phyloP scores from a whole-genome alignment of 2,797 vertebrate species.

The Dallia pectoralis region DNA sequence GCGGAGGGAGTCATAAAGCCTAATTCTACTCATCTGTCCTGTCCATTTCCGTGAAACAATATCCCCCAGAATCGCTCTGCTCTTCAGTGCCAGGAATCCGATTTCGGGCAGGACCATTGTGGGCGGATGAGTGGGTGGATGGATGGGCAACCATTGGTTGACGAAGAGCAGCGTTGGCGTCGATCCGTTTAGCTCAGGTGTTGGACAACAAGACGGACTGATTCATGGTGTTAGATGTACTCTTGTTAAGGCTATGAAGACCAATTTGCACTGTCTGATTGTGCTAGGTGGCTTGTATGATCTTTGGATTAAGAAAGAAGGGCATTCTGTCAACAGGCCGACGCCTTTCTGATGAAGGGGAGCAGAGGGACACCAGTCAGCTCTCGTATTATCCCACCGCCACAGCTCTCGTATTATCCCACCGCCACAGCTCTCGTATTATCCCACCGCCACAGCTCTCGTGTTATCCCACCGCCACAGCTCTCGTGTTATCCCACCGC shows the following conservation, averaged over 20 bases:
- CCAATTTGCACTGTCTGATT: background rate
- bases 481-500: background rate
- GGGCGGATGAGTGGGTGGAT: background rate
- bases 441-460: background rate
- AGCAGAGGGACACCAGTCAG: too few species aligned
- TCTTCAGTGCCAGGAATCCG: background rate
- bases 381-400: too few species aligned
- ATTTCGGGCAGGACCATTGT: background rate
- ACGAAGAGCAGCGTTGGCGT: background rate
- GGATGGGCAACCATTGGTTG: background rate
- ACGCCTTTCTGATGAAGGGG: slow-evolving; percentile 3
- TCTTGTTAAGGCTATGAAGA: background rate
- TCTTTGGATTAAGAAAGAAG: background rate
- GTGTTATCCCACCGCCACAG: too few species aligned
- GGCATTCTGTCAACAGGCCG: background rate
- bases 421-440: background rate
- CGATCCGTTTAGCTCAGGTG: background rate
- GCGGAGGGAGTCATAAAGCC: slow-evolving; percentile 17
- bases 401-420: background rate
- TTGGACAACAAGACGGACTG: background rate
- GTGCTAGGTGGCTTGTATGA: background rate
- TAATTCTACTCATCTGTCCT: background rate
- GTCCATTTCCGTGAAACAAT: background rate
- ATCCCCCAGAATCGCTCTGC: background rate
- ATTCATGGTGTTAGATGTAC: background rate